Conservation (phyloP, 1,140 invertebrate species). For the Drosophila mauritiana region DNA sequence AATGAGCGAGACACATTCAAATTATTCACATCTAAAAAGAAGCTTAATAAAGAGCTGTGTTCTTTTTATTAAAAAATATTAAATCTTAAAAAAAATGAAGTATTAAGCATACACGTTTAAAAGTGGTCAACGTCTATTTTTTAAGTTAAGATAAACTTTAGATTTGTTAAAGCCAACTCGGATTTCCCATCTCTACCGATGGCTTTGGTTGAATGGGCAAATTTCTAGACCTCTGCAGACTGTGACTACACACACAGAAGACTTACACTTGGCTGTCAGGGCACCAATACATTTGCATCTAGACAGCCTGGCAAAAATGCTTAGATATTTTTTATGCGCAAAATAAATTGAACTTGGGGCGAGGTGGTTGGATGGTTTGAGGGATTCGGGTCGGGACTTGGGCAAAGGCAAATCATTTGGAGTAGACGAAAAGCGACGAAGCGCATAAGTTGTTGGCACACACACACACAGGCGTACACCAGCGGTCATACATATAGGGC, state of each 20-base stretch:
- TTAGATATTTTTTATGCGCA: slow-evolving; percentile 76
- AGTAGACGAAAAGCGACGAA: slow-evolving; percentile 78
- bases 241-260: slow-evolving; percentile 12
- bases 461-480: slow-evolving; percentile 17
- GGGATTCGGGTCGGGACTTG: slow-evolving; percentile 13
- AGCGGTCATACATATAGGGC: slow-evolving; percentile 22
- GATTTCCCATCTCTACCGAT: slow-evolving; percentile 37
- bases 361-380: slow-evolving; percentile 15
- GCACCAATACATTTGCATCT: slow-evolving; percentile 55
- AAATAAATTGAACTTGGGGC: slow-evolving; percentile 75
- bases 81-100: no score
- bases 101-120: no score
- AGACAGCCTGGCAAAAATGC: slow-evolving; percentile 46
- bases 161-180: not conserved
- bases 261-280: slow-evolving; percentile 6
- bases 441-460: slow-evolving; percentile 74
- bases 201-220: slow-evolving; percentile 44
- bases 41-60: no score
- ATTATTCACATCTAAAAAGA: no score
- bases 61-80: no score
- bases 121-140: no score
- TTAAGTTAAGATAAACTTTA: not conserved
- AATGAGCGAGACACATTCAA: no score
- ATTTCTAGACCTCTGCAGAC: slow-evolving; percentile 45
- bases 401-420: slow-evolving; percentile 67